These are phyloP conservation scores for Struthidea cinerea DNA, from an alignment of 2,113 vertebrate genomes.

Conservation along the genomic window DNA sequence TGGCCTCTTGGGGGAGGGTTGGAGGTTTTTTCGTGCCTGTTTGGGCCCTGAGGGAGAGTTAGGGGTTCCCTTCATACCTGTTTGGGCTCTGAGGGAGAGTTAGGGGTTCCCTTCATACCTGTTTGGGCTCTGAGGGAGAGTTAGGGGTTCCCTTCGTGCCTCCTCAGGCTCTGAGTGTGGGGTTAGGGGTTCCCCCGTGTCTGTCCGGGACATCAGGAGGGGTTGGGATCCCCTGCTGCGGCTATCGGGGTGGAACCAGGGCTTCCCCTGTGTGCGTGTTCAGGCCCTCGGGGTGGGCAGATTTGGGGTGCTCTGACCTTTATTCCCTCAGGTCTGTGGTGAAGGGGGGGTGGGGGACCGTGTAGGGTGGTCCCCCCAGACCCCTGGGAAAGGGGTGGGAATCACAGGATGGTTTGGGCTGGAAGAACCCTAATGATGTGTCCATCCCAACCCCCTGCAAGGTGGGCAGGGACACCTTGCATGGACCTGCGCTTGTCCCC, in stretches of 20 bases:
- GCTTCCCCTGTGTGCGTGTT: accelerated
- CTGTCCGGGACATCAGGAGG: accelerated
- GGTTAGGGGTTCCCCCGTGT: not conserved
- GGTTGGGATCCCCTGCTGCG: accelerated
- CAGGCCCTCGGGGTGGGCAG: accelerated
- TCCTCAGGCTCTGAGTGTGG: too few relatives aligned
- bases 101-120: too few relatives aligned
- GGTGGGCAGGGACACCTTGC: accelerated
- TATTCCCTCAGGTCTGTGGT: not conserved
- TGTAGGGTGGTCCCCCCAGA: accelerated
- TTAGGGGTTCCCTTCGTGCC: too few relatives aligned
- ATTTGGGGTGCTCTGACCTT: not conserved
- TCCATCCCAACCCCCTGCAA: not conserved
- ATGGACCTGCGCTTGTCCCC: accelerated
- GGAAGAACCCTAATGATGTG: not conserved
- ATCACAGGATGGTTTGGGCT: accelerated
- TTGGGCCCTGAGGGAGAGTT: not conserved
- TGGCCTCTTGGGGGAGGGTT: too few relatives aligned
- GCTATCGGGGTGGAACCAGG: accelerated
- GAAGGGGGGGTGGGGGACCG: accelerated
- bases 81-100: too few relatives aligned
- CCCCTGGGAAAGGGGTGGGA: accelerated
- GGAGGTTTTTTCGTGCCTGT: accelerated
- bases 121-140: too few relatives aligned
- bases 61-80: accelerated